These are phyloP conservation scores for Rhinoderma darwinii DNA, from an alignment of 2,113 vertebrate genomes.

Conservation along the genomic window DNA sequence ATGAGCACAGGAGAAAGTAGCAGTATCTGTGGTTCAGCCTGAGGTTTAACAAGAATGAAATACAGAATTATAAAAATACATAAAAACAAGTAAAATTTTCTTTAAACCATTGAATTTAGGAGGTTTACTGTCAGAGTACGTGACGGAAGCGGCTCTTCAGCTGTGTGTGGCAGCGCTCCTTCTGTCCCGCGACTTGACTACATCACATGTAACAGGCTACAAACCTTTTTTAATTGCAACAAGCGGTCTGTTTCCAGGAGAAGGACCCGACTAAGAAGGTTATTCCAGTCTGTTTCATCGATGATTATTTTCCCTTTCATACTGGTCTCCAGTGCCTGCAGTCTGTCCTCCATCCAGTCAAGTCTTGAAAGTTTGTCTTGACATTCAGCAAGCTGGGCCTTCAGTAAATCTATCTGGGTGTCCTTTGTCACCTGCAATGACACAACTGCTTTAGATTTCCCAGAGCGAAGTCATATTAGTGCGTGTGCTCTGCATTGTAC, in stretches of 20 bases:
- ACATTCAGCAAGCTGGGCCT: constrained; percentile 74
- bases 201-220: constrained; percentile 9
- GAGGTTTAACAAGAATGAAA: too few relatives aligned
- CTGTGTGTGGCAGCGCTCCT: background rate
- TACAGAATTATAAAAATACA: too few relatives aligned
- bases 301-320: constrained; percentile 79
- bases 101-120: background rate
- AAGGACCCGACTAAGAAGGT: constrained; percentile 83
- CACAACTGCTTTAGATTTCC: background rate
- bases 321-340: constrained; percentile 77
- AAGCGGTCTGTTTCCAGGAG: constrained; percentile 87
- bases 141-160: background rate
- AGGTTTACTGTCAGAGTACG: background rate
- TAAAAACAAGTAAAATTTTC: too few relatives aligned
- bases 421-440: constrained; percentile 67
- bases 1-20: too few relatives aligned
- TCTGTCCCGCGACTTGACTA: background rate
- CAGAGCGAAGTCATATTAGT: background rate
- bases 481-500: background rate
- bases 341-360: constrained; percentile 72
- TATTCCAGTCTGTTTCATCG: constrained; percentile 83
- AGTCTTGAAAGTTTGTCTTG: constrained; percentile 75
- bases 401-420: constrained; percentile 72
- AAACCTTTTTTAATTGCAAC: constrained; percentile 75
- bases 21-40: too few relatives aligned